phyloP scores from a whole-genome alignment of 2,113 vertebrate genomes.

The Mystacornis crossleyi region DNA sequence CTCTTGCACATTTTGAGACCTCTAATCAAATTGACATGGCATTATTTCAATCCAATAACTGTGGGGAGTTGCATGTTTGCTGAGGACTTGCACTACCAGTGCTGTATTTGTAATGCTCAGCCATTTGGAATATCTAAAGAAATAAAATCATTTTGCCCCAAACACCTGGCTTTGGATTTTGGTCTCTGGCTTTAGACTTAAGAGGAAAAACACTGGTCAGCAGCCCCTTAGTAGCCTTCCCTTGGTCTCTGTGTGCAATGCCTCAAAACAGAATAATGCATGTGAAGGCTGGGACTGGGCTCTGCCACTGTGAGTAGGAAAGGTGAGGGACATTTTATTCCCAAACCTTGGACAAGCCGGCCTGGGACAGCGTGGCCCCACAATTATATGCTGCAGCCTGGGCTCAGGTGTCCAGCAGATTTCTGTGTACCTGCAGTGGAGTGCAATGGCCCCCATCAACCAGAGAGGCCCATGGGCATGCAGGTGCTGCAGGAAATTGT shows the following conservation, averaged over 20 bases:
- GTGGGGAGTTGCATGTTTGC: background rate
- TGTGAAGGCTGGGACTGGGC: background rate
- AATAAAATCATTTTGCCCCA: background rate
- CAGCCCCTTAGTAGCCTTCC: background rate
- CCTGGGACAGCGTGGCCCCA: background rate
- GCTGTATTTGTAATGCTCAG: background rate
- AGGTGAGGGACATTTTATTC: background rate
- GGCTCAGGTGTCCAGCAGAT: background rate
- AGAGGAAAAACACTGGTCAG: background rate
- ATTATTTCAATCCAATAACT: background rate
- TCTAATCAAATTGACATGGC: background rate
- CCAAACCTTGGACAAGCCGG: background rate
- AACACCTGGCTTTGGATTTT: background rate
- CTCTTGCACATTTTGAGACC: background rate
- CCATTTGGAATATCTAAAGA: background rate
- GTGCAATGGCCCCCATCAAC: no score
- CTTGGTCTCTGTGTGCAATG: fast-evolving
- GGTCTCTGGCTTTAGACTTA: background rate
- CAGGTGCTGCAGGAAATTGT: fast-evolving
- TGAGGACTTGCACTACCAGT: background rate
- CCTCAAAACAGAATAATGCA: background rate
- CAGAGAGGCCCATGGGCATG: no score
- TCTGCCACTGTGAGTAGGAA: background rate
- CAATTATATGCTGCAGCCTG: background rate
- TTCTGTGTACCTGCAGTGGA: background rate